These are phyloP conservation scores for Sylvietta virens DNA, from an alignment of 2,113 vertebrate species.

Conservation along the genomic window DNA sequence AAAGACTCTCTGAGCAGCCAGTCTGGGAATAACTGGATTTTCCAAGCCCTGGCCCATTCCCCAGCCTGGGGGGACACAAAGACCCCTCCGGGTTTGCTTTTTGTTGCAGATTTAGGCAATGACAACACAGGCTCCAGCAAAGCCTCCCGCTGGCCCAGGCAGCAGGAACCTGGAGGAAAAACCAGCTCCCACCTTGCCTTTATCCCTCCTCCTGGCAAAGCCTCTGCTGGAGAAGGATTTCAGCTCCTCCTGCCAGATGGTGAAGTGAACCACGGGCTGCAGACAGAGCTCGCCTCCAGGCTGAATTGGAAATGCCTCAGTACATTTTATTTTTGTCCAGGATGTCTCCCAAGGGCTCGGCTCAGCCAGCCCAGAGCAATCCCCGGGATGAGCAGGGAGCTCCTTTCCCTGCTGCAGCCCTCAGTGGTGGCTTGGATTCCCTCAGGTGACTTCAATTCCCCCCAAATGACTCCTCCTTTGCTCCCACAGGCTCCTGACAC, in stretches of 20 bases:
- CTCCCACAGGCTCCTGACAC: background rate
- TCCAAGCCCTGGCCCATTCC: background rate
- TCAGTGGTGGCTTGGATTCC: background rate
- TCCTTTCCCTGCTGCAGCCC: background rate
- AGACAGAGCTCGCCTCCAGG: constrained; percentile 34
- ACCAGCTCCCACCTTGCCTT: constrained; percentile 23
- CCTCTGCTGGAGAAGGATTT: constrained; percentile 39
- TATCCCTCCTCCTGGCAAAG: constrained; percentile 7
- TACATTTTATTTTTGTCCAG: constrained; percentile 47
- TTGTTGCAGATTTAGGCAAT: background rate
- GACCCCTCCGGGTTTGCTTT: background rate
- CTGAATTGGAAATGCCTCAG: constrained; percentile 42
- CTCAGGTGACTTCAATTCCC: too few species aligned
- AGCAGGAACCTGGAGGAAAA: background rate
- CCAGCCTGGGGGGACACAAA: background rate
- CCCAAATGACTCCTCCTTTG: background rate
- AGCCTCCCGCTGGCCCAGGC: background rate
- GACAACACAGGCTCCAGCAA: background rate
- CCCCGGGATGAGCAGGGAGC: background rate
- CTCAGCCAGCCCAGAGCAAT: background rate
- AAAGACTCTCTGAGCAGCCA: background rate
- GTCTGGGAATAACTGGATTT: background rate
- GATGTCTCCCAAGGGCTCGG: background rate
- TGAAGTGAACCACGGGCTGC: constrained; percentile 36
- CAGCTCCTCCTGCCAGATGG: constrained; percentile 58